These are phyloP conservation scores for Drosophila sproati DNA, from an alignment of 1,140 invertebrate species.

Conservation along the genomic window DNA sequence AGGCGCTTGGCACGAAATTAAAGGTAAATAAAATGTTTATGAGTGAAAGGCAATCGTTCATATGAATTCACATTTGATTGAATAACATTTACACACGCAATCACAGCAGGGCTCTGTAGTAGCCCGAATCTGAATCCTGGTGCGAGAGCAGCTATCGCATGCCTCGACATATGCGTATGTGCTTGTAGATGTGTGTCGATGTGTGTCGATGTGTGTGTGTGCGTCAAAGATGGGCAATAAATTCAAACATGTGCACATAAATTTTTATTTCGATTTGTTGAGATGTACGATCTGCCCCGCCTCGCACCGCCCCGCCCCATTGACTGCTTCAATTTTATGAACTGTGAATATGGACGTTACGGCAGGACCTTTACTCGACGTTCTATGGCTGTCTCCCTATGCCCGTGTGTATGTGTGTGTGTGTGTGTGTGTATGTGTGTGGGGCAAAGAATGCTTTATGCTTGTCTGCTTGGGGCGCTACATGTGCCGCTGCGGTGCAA, in stretches of 20 bases:
- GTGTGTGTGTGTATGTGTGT: conserved; percentile 4
- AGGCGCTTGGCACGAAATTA: conserved; percentile 78
- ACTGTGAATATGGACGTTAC: conserved; percentile 77
- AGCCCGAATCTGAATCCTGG: conserved; percentile 40
- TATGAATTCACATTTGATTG: conserved; percentile 82
- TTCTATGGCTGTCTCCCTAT: conserved; percentile 20
- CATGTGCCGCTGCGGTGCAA: neutral
- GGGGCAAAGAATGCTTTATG: conserved; percentile 20
- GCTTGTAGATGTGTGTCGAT: neutral
- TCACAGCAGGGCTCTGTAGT: conserved; percentile 6
- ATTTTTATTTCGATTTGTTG: conserved; percentile 80
- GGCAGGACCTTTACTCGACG: conserved; percentile 48
- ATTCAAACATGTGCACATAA: conserved; percentile 81
- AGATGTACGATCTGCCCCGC: conserved; percentile 36
- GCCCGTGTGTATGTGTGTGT: conserved; percentile 17
- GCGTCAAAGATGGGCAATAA: conserved; percentile 71
- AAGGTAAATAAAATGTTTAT: conserved; percentile 83
- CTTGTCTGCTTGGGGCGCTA: conserved; percentile 17
- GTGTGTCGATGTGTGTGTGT: neutral
- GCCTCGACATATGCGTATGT: neutral
- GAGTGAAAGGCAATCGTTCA: conserved; percentile 73
- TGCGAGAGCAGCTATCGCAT: neutral
- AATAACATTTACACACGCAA: conserved; percentile 82
- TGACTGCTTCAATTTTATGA: conserved; percentile 64
- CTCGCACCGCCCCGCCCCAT: neutral